These are phyloP conservation scores for Ursus arctos DNA, from an alignment of 2,113 vertebrate species.

Conservation along the genomic window DNA sequence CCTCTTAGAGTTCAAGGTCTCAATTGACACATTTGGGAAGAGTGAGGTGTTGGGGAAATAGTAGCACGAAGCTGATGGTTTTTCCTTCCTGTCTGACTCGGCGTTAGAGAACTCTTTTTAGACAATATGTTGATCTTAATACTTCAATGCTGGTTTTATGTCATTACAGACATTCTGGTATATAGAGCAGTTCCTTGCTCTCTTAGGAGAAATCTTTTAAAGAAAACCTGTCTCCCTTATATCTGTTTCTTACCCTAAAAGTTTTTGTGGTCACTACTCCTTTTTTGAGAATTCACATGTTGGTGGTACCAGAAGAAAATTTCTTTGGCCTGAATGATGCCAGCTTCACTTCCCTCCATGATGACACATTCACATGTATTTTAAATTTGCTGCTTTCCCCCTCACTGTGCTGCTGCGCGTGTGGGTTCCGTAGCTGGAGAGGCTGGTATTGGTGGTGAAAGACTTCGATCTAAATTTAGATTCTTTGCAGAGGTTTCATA, in stretches of 20 bases:
- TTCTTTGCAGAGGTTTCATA: constrained; percentile 61
- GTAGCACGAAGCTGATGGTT: background rate
- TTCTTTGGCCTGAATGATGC: background rate
- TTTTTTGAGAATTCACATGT: background rate
- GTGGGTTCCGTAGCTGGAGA: constrained; percentile 46
- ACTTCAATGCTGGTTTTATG: background rate
- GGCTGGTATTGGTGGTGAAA: constrained; percentile 71
- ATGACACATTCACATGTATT: constrained; percentile 33
- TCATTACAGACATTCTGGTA: background rate
- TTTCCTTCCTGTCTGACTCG: background rate
- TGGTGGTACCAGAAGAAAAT: background rate
- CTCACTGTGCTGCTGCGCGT: background rate
- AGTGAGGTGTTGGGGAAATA: background rate
- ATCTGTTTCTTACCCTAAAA: background rate
- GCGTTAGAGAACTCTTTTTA: background rate
- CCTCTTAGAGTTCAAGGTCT: background rate
- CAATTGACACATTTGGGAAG: background rate
- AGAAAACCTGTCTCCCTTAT: background rate
- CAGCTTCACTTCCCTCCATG: constrained; percentile 6
- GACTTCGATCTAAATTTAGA: constrained; percentile 76
- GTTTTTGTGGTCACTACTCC: background rate
- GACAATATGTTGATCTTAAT: background rate
- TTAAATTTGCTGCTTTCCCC: background rate
- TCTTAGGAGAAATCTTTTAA: background rate
- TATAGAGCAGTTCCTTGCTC: background rate